Evolutionary conservation across 2,797 vertebrate genomes (phyloP).

Genomic region (Eospalax fontanierii): DNA sequence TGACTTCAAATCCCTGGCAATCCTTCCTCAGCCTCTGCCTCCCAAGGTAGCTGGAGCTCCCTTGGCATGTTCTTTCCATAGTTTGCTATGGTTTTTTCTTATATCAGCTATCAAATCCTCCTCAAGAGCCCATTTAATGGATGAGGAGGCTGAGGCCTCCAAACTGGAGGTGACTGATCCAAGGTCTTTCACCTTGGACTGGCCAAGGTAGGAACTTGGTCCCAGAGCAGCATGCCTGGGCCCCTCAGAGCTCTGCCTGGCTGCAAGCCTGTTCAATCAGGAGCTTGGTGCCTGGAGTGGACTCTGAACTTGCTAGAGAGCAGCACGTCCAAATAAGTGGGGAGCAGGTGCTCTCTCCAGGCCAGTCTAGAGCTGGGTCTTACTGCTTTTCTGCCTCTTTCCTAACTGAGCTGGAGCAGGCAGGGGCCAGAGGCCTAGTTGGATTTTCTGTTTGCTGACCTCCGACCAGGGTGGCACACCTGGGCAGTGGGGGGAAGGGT

Average conservation of each 20-base stretch:
- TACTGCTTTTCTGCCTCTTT: neutral
- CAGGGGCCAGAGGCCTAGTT: neutral
- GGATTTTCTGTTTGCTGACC: neutral
- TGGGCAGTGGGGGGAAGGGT: neutral
- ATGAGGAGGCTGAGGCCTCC: neutral
- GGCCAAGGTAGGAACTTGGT: neutral
- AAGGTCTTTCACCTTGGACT: neutral
- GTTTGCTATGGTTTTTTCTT: neutral
- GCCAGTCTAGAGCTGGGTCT: neutral
- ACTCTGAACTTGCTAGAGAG: conserved; percentile 70
- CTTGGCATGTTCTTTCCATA: neutral
- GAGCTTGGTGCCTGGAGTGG: neutral
- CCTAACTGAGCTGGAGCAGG: neutral
- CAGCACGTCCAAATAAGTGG: neutral
- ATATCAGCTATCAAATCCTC: neutral
- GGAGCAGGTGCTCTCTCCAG: neutral
- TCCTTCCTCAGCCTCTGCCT: neutral
- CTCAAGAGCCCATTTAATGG: neutral
- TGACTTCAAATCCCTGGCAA: neutral
- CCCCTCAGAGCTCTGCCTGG: neutral
- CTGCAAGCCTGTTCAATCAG: neutral
- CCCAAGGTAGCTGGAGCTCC: neutral
- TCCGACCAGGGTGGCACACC: neutral
- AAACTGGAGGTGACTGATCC: neutral
- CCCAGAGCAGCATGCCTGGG: neutral